These are phyloP conservation scores for Cathartes aura DNA, from an alignment of 2,113 vertebrate genomes.

Conservation along the genomic window DNA sequence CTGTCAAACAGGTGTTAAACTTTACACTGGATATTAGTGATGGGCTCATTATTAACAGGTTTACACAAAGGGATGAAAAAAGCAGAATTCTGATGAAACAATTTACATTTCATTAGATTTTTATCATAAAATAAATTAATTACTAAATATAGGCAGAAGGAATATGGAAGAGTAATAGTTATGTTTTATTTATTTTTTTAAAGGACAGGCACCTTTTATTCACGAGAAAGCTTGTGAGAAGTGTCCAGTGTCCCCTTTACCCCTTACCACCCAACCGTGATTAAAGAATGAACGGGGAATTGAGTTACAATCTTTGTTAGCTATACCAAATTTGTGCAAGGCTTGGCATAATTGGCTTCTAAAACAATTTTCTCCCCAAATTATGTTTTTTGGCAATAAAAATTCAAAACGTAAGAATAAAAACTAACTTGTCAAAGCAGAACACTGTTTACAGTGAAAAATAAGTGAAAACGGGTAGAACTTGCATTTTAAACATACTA, in stretches of 20 bases:
- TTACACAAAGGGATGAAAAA: constrained; percentile 93
- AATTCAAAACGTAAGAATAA: constrained; percentile 74
- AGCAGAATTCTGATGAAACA: constrained; percentile 90
- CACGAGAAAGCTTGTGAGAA: constrained; percentile 80
- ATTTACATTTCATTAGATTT: constrained; percentile 88
- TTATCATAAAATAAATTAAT: constrained; percentile 99
- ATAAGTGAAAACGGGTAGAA: constrained; percentile 83
- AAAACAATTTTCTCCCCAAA: constrained; percentile 60
- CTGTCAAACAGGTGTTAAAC: constrained; percentile 99
- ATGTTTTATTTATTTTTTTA: constrained; percentile 76
- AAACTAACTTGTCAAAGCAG: constrained; percentile 78
- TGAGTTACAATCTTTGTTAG: constrained; percentile 70
- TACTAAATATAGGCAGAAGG: constrained; percentile 91
- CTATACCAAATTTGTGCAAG: constrained; percentile 80
- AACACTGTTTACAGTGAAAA: constrained; percentile 85
- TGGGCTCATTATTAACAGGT: constrained; percentile 96
- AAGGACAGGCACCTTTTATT: constrained; percentile 86
- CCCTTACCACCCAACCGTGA: constrained; percentile 61
- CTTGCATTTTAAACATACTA: constrained; percentile 82
- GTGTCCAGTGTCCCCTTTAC: constrained; percentile 75
- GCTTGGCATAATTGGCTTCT: constrained; percentile 76
- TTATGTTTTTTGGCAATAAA: constrained; percentile 79
- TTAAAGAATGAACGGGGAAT: constrained; percentile 82
- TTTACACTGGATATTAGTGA: constrained; percentile 99
- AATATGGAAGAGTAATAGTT: constrained; percentile 86